phyloP scores from a whole-genome alignment of 2,113 vertebrate genomes.

The Catharus fuscescens region DNA sequence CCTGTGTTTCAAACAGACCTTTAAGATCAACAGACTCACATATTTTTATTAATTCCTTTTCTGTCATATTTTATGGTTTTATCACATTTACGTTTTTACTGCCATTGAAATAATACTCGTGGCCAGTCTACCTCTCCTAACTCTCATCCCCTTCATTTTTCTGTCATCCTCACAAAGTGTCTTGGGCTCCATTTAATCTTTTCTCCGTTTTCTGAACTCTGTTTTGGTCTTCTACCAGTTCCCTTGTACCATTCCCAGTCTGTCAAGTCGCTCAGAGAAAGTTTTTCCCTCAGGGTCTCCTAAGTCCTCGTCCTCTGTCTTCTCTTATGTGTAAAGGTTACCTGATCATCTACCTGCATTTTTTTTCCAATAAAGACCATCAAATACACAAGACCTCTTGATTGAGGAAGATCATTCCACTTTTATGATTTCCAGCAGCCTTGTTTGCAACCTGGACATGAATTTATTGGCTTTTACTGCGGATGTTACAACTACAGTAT shows the following conservation, averaged over 20 bases:
- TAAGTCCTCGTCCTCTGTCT: not conserved
- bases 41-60: slow-evolving; percentile 22
- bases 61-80: not conserved
- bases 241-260: not conserved
- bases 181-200: slow-evolving; percentile 40
- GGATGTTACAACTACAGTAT: not conserved
- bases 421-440: not conserved
- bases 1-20: not conserved
- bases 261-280: not conserved
- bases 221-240: slow-evolving; percentile 43
- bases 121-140: not conserved
- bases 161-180: slow-evolving; percentile 14
- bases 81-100: not conserved
- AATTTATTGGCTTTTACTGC: not conserved
- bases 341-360: not conserved
- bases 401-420: not conserved
- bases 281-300: not conserved
- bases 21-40: not conserved
- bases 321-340: not conserved
- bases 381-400: not conserved
- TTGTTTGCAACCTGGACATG: not conserved
- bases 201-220: slow-evolving; percentile 24
- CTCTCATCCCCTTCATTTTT: not conserved
- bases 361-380: not conserved
- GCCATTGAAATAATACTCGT: not conserved